These are phyloP conservation scores for Sthenelais limicola DNA, from an alignment of 2,888 invertebrate species.

Conservation along the genomic window DNA sequence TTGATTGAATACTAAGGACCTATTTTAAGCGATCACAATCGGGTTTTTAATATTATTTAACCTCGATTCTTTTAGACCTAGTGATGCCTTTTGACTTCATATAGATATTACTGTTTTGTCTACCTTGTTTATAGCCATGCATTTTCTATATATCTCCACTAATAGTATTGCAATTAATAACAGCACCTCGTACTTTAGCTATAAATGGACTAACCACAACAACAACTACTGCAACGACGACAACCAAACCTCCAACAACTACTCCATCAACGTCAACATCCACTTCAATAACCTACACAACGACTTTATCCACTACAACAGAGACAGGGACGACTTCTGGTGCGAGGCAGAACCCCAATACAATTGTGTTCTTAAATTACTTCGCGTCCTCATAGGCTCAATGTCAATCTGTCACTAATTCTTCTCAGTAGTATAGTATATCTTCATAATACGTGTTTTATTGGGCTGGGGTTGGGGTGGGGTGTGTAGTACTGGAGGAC, in stretches of 20 bases:
- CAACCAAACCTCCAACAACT: not conserved
- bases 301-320: not conserved
- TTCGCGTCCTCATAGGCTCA: too few relatives aligned
- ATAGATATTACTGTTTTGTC: not conserved
- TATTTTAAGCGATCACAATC: too few relatives aligned
- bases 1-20: too few relatives aligned
- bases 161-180: not conserved
- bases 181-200: not conserved
- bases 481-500: too few relatives aligned
- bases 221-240: not conserved
- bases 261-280: not conserved
- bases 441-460: too few relatives aligned
- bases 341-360: not conserved
- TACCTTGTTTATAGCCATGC: not conserved
- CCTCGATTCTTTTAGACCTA: too few relatives aligned
- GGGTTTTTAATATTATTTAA: too few relatives aligned
- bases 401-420: too few relatives aligned
- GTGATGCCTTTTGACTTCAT: too few relatives aligned
- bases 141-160: not conserved
- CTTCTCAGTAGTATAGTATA: too few relatives aligned
- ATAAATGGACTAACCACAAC: not conserved
- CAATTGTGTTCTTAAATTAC: not conserved
- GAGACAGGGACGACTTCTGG: conserved; percentile 3
- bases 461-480: too few relatives aligned
- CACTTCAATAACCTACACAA: not conserved